Base-by-base conservation (phyloP, 2,888 invertebrate species). In the Limnephilus auricula region DNA sequence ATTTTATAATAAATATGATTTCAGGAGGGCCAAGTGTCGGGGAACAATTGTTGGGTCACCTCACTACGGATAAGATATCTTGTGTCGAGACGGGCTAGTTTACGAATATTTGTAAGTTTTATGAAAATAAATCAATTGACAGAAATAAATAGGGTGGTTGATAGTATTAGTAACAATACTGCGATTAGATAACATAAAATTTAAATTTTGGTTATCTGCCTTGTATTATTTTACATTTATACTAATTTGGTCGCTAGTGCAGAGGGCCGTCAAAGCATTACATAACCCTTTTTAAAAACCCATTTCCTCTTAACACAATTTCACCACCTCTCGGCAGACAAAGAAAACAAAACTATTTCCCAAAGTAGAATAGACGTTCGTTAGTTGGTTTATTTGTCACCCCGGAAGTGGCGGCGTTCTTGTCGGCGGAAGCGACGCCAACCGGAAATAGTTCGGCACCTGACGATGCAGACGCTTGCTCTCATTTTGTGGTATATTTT, bases 391-490 rank as follows among this genome's bases (percentile, higher is more conserved):
- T 37, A 84, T 84, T 83, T 84, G 84, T 84, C 84, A 37, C 40
- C 84, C 84, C 84, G 84, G 84, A 84, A 84, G 37, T n/a, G 84
- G 25, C 84, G 50, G 50, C 50, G 50, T 25, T 65, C 25, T 2
- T 65, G 50, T 65, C 13, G 40, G n/a, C 84, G 84, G 84, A 84
- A 84, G 37, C 84, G 84, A n/a, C 84, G 34, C 40, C 6, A 34
- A 84, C 84, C 84, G 34, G 34, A 84, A 84, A 84, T 84, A 84
- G 84, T 84, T 84, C 84, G 37, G 84, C 84, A 84, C 84, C 84
- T 40, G 40, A 40, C 40, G 84, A 1, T 25, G 84, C 84, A 65
- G 50, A 18, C 50, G 50, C 50, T 25, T 65, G 50, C 50, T 65
- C 50, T 65, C 50, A 65, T 65, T 65, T 65, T 65, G 50, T 65